These are phyloP conservation scores for Drosophila santomea DNA, from an alignment of 1,140 invertebrate species.

Conservation along the genomic window DNA sequence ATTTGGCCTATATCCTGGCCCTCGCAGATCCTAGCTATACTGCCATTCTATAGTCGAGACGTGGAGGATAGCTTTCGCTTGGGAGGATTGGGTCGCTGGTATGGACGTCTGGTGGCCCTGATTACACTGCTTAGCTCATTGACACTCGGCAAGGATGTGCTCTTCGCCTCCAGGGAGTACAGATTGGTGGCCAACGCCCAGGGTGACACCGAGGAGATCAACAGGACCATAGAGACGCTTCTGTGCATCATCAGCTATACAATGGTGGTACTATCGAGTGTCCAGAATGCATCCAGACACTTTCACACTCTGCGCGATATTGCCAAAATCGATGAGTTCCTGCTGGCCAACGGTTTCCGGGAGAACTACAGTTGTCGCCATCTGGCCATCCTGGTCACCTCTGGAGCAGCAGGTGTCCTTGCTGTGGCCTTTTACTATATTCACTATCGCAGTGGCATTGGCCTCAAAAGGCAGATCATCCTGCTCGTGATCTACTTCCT, in stretches of 20 bases:
- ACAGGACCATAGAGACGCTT: slow-evolving; percentile 68
- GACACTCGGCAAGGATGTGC: slow-evolving; percentile 48
- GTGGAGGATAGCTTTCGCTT: slow-evolving; percentile 39
- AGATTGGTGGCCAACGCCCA: slow-evolving; percentile 51
- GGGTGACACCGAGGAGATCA: slow-evolving; percentile 71
- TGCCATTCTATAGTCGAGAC: slow-evolving; percentile 52
- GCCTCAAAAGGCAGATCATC: slow-evolving; percentile 6
- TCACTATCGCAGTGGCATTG: slow-evolving; percentile 52
- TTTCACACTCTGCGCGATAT: slow-evolving; percentile 59
- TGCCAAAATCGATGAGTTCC: slow-evolving; percentile 53
- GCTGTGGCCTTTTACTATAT: slow-evolving; percentile 69
- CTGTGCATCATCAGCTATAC: slow-evolving; percentile 71
- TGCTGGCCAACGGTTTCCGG: slow-evolving; percentile 44
- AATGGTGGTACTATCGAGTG: slow-evolving; percentile 52
- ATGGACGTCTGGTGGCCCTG: slow-evolving; percentile 40
- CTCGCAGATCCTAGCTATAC: slow-evolving; percentile 41
- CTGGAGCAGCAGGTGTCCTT: slow-evolving; percentile 30
- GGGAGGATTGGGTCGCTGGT: slow-evolving; percentile 27
- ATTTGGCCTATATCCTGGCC: slow-evolving; percentile 31
- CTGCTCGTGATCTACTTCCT: slow-evolving; percentile 55
- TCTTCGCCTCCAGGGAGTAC: slow-evolving; percentile 52
- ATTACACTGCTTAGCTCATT: slow-evolving; percentile 31
- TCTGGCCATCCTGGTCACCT: slow-evolving; percentile 29
- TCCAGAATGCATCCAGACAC: slow-evolving; percentile 47
- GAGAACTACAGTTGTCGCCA: slow-evolving; percentile 49